Base-by-base conservation (phyloP, 2,113 vertebrate genomes). In the Diglossa brunneiventris region DNA sequence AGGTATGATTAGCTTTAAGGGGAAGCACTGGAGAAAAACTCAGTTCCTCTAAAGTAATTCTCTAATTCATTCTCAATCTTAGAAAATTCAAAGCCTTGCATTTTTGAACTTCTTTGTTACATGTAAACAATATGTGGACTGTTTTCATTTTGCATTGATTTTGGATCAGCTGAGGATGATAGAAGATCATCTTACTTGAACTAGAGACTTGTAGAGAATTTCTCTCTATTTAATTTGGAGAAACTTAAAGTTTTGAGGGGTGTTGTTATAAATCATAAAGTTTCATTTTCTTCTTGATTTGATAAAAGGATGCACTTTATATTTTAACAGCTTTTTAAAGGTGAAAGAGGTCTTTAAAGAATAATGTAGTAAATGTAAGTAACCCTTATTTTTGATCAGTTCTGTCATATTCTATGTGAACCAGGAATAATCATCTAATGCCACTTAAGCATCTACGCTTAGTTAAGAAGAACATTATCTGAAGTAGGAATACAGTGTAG, bases 81-180 rank as follows among this genome's bases (percentile, higher is more conserved):
- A 82, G 22, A 7, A 72, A 64, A 63, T 49, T 37, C 14, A 13
- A 44, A 67, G 7, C 3, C 1, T 2, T 44, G 0, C 9, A 1
- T 49, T 37, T 84, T 86, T 9, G n/a, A 16, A 26, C 11, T 31
- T 9, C 37, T 83, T 66, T 70, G 30, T 64, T 41, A 6, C 2
- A 21, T 13, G 4, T 58, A 52, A 73, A 27, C 13, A 23, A 3
- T 9, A n/a, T 23, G 8, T 62, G 26, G 66, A 30, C 19, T 22
- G 1, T 69, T 4, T 52, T 84, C 13, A 27, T 81, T 21, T 67
- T 55, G 10, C 33, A 31, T 72, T 76, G 31, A 27, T 31, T 62
- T 4, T 69, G 23, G 10, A 50, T 85, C 2, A 21, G 4, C 47
- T 35, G 17, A 73, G 13, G 6, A 26, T 28, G 10, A 6, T 3